A percentile compares a stretch with the other conserved stretches of the same genome.
Evolutionary conservation across 2,113 vertebrate genomes (phyloP).

Genomic region (Cichladusa arquata): DNA sequence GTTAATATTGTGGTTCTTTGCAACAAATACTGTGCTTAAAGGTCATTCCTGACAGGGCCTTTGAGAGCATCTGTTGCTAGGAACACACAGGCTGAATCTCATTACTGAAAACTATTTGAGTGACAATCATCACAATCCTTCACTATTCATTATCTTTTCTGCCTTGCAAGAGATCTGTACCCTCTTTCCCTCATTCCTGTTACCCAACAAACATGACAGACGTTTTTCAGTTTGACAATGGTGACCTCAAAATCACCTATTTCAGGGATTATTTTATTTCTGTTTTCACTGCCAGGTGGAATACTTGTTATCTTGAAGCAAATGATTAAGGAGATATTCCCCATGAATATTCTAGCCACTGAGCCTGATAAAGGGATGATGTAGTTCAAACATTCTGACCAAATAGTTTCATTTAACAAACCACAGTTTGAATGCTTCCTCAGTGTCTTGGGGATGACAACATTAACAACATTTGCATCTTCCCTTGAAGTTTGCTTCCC

Average conservation of each 20-base stretch:
- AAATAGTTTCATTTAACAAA: neutral
- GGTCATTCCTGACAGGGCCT: conserved; percentile 23
- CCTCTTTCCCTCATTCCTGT: neutral
- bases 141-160: neutral
- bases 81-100: conserved; percentile 31
- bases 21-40: conserved; percentile 46
- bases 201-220: neutral
- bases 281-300: neutral
- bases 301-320: neutral
- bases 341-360: neutral
- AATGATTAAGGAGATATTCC: neutral
- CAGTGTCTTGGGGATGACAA: neutral
- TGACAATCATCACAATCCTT: conserved; percentile 31
- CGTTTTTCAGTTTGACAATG: neutral
- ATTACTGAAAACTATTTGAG: conserved; percentile 37
- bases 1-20: conserved; percentile 1
- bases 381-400: neutral
- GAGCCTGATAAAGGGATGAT: neutral
- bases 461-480: neutral
- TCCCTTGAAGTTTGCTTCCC: neutral
- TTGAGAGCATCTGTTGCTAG: conserved; percentile 48
- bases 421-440: neutral
- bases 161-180: neutral
- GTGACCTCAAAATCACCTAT: neutral
- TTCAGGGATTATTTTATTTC: conserved; percentile 18